Evolutionary conservation across 64 coral and sea anemone genomes (phyloP).

Genomic region (Pachyseris speciosa): DNA sequence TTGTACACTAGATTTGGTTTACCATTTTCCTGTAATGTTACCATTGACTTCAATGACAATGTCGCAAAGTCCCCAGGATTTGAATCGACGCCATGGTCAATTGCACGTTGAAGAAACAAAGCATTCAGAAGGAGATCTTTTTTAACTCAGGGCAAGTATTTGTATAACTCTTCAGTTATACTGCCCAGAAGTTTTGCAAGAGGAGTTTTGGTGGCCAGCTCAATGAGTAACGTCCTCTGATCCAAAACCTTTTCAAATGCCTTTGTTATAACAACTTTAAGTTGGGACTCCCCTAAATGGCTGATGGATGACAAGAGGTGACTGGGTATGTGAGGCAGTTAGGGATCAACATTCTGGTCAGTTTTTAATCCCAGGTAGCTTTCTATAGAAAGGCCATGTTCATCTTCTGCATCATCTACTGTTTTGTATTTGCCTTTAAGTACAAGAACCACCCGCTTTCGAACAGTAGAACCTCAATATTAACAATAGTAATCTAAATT

Average conservation of each 20-base stretch:
- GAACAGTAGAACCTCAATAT: not conserved
- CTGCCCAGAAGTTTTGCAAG: not conserved
- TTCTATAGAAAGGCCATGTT: slow-evolving; percentile 1
- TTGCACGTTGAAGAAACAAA: slow-evolving; percentile 5
- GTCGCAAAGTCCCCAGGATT: slow-evolving; percentile 63
- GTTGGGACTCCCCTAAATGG: not conserved
- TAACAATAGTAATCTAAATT: no score
- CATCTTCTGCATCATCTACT: slow-evolving; percentile 56
- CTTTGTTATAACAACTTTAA: not conserved
- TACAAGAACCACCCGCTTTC: not conserved
- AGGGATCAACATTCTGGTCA: not conserved
- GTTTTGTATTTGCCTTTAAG: slow-evolving; percentile 36
- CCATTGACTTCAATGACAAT: slow-evolving; percentile 65
- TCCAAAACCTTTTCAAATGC: not conserved
- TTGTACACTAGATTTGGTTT: slow-evolving; percentile 71
- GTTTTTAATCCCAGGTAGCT: not conserved
- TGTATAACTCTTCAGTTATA: not conserved
- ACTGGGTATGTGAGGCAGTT: not conserved
- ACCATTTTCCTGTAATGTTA: slow-evolving; percentile 21
- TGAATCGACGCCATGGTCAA: slow-evolving; percentile 17
- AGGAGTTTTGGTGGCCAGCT: not conserved
- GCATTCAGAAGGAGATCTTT: not conserved
- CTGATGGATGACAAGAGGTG: not conserved
- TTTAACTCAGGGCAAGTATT: not conserved
- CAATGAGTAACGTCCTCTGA: not conserved